Base-by-base conservation (phyloP, 2,797 vertebrate genomes). In the Tapirus indicus region DNA sequence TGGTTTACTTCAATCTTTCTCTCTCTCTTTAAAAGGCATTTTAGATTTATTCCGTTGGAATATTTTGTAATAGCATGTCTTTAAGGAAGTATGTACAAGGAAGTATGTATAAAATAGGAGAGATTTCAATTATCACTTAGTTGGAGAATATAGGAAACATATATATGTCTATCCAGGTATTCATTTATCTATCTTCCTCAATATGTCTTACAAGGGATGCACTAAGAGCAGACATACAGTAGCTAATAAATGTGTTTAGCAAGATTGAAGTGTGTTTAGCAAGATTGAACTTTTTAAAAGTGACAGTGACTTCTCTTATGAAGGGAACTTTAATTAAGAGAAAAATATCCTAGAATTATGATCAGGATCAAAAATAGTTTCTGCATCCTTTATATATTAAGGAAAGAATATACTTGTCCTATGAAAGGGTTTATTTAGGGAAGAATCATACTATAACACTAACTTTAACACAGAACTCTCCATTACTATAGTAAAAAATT, bases 211-310 rank as follows among this genome's bases (percentile, higher is more conserved):
- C 54, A 84, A 79, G 64, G 78, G 32, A 41, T 77, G 41, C 1
- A 41, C 14, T 38, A 74, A 71, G 14, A 71, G 29, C 79, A 89
- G 27, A 71, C 21, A 38, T 74, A 52, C 0, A n/a, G 10, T 69
- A 74, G 58, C 12, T 90, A 90, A 69, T 25, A 88, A 52, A 56
- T 83, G 18, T 52, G 32, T 69, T 86, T 60, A 72, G 56, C 35
- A 62, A 71, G 35, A 69, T 18, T 49, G 12, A 58, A 85, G 69
- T 71, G 60, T 54, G 20, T 58, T 90, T 79, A 78, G 47, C 35
- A 80, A 44, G 38, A 58, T 72, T 72, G 52, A 96, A 68, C 82
- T 94, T 93, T 80, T 68, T 20, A 69, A 56, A 85, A 89, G 35
- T 75, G 75, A 56, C 11, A 89, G 35, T 75, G 75, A 56, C 11